Base-by-base conservation (phyloP, 2,797 vertebrate species). In the Peromyscus attwateri region DNA sequence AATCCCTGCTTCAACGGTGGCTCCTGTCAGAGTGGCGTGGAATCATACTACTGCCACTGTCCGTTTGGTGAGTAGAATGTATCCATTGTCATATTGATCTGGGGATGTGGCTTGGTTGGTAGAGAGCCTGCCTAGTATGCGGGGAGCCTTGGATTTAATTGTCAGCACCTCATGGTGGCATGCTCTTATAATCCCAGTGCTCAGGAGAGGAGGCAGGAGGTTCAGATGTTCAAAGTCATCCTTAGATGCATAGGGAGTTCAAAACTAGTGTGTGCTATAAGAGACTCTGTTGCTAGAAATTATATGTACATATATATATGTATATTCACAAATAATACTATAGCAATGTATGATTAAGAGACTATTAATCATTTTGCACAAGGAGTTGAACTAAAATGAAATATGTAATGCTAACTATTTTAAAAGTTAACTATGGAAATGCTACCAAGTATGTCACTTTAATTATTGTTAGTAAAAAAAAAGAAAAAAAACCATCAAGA, bases 1-100 rank as follows among this genome's bases (percentile, higher is more conserved):
- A 99, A 99, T 98, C 99, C 99, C 23, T 99, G 99, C 98, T 99
- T 99, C 99, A 99, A 99, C 95, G 99, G 99, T 64, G 99, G 99
- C 1, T 99, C 99, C 98, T 99, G 99, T 98, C 99, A 99, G 97
- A 99, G 99, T n/a, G 99, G 99, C 13, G 98, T 99, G 98, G 99
- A 99, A 95, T 99, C 99, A 46, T 99, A 99, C 98, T 99, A 99
- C 97, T 99, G 99, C 98, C 99, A 99, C 95, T 99, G 99, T 98
- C 99, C 99, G 23, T 99, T 99, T 19, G 99, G 99, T 99, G 98
- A 99, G 99, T 99, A 98, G 87, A 4, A 60, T 21, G 49, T 66
- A 3, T 31, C 70, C 29, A 3, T 68, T 68, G 11, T 55, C 12
- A 55, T 55, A 64, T 5, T 1, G 2, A 27, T 70, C 31, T 76